A percentile compares a stretch with the other conserved stretches of the same genome.
Evolutionary conservation across 2,888 invertebrate genomes (phyloP).

Genomic region (Sminthurinus aureus): DNA sequence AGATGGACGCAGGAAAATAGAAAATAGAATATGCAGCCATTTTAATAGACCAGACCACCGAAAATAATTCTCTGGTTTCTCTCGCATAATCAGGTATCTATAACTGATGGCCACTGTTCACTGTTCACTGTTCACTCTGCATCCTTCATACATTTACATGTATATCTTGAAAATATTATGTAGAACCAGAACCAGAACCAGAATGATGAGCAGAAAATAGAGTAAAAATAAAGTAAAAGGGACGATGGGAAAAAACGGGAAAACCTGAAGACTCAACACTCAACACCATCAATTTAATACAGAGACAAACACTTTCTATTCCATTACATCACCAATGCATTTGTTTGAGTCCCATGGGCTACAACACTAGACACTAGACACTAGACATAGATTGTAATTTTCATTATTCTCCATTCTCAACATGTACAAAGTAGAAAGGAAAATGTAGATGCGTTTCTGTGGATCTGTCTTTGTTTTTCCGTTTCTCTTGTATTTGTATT

Average conservation of each 20-base stretch:
- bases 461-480: too few relatives aligned
- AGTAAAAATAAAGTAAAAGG: neutral
- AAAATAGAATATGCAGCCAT: neutral
- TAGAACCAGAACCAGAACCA: neutral
- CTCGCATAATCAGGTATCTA: neutral
- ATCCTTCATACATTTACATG: neutral
- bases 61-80: neutral
- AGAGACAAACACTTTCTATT: constrained; percentile 12
- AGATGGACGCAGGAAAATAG: too few relatives aligned
- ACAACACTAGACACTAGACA: too few relatives aligned
- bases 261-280: neutral
- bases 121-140: neutral
- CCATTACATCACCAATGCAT: constrained; percentile 40
- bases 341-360: constrained; percentile 49
- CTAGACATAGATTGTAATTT: constrained; percentile 55
- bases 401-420: constrained; percentile 55
- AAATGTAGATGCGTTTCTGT: too few relatives aligned
- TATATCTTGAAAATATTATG: constrained; percentile 9
- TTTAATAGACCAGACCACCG: neutral
- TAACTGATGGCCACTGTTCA: too few relatives aligned
- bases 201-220: neutral
- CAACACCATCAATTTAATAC: constrained; percentile 1
- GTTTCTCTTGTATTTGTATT: too few relatives aligned
- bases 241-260: neutral
- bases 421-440: constrained; percentile 51